Evolutionary conservation across 2,888 invertebrate genomes (phyloP).

Genomic region (Pemphredon lugubris): DNA sequence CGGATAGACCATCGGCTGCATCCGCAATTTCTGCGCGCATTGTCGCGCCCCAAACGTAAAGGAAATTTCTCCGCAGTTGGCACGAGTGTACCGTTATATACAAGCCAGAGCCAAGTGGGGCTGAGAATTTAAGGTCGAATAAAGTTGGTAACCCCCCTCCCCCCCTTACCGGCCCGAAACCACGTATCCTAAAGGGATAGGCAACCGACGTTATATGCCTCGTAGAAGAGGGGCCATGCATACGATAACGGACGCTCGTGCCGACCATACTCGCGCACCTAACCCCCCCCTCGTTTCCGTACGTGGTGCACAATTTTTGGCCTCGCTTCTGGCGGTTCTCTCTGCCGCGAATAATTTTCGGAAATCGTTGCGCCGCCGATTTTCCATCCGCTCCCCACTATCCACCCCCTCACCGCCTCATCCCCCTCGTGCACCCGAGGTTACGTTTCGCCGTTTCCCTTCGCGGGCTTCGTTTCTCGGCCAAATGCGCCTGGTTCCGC

Average conservation of each 20-base stretch:
- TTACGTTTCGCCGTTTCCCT: neutral
- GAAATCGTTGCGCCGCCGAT: conserved; percentile 46
- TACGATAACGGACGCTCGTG: conserved; percentile 62
- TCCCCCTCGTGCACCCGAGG: neutral
- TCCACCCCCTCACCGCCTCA: neutral
- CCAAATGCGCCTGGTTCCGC: conserved; percentile 55
- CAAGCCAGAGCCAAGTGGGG: conserved; percentile 69
- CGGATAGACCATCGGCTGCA: conserved; percentile 25
- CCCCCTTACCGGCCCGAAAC: conserved; percentile 22
- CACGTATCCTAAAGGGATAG: conserved; percentile 48
- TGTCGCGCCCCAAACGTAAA: conserved; percentile 45
- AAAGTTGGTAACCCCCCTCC: conserved; percentile 66
- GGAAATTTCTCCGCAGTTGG: conserved; percentile 53
- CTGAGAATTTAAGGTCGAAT: conserved; percentile 73
- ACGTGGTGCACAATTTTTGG: conserved; percentile 37
- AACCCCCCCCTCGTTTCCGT: conserved; percentile 3
- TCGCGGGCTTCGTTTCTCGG: conserved; percentile 25
- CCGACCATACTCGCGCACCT: conserved; percentile 23
- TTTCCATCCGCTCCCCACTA: conserved; percentile 3
- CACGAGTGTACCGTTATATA: conserved; percentile 39
- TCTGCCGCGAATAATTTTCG: conserved; percentile 52
- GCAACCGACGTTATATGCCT: conserved; percentile 47
- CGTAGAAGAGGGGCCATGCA: conserved; percentile 46
- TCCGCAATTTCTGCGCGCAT: conserved; percentile 57
- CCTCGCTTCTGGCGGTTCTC: conserved; percentile 17